Evolutionary conservation across 2,797 vertebrate genomes (phyloP).

Genomic region (Acanthurus tractus): DNA sequence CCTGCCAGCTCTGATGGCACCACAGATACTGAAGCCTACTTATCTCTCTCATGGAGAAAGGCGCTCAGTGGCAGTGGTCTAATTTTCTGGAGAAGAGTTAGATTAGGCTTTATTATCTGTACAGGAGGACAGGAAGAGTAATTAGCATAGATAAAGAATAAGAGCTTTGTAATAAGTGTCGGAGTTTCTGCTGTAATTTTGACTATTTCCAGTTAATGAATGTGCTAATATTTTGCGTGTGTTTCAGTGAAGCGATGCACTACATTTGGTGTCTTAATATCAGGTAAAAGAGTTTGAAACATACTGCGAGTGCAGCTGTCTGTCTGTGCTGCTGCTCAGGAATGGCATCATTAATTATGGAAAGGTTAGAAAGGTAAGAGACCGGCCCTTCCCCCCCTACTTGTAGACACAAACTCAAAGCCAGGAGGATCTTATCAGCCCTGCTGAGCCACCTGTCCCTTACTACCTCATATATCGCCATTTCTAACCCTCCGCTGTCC

Average conservation of each 20-base stretch:
- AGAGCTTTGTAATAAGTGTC: too few relatives aligned
- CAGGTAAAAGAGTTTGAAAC: background rate
- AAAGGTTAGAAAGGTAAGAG: slow-evolving; percentile 30
- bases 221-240: too few relatives aligned
- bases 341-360: slow-evolving; percentile 56
- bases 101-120: slow-evolving; percentile 10
- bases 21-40: slow-evolving; percentile 55
- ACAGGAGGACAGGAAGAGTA: background rate
- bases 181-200: too few relatives aligned
- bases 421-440: slow-evolving; percentile 35
- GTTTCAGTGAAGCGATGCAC: too few relatives aligned
- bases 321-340: slow-evolving; percentile 11
- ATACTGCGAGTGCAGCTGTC: slow-evolving; percentile 1
- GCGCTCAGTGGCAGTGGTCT: slow-evolving; percentile 33
- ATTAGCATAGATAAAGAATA: slow-evolving; percentile 2
- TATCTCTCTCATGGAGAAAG: slow-evolving; percentile 34
- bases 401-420: slow-evolving; percentile 20
- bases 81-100: slow-evolving; percentile 37
- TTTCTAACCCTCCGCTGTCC: slow-evolving; percentile 11
- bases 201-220: background rate
- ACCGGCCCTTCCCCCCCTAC: slow-evolving; percentile 37
- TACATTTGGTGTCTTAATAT: background rate
- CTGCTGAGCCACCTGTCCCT: slow-evolving; percentile 33
- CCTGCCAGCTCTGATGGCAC: slow-evolving; percentile 55
- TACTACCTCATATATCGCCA: background rate